Evolutionary conservation across 1,140 invertebrate genomes (phyloP).

Genomic region (Drosophila santomea): DNA sequence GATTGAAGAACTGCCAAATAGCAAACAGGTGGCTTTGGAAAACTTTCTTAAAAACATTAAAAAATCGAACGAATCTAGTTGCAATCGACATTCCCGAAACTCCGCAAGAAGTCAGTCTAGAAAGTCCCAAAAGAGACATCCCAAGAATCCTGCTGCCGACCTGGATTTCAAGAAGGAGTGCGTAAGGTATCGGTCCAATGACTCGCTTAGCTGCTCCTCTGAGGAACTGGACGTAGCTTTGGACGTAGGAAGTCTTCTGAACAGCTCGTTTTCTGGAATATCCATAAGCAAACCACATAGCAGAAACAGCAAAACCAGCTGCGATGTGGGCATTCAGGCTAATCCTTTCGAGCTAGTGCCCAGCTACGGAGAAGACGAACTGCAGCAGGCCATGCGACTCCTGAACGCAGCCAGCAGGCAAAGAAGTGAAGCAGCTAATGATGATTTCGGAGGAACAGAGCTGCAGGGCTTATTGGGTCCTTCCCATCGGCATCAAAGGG

Average conservation of each 20-base stretch:
- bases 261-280: slow-evolving; percentile 85
- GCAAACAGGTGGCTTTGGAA: slow-evolving; percentile 76
- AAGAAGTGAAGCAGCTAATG: slow-evolving; percentile 49
- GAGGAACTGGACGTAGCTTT: slow-evolving; percentile 65
- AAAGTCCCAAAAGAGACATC: slow-evolving; percentile 60
- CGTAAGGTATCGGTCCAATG: slow-evolving; percentile 40
- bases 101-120: slow-evolving; percentile 67
- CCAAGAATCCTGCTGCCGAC: slow-evolving; percentile 23
- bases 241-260: slow-evolving; percentile 63
- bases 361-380: slow-evolving; percentile 73
- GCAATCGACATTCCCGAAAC: slow-evolving; percentile 71
- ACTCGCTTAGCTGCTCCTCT: slow-evolving; percentile 65
- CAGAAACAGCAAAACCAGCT: slow-evolving; percentile 85
- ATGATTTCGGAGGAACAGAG: slow-evolving; percentile 63
- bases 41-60: slow-evolving; percentile 73
- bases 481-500: slow-evolving; percentile 56
- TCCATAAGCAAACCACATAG: slow-evolving; percentile 86
- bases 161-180: slow-evolving; percentile 65
- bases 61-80: slow-evolving; percentile 74
- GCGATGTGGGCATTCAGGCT: slow-evolving; percentile 86
- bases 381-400: slow-evolving; percentile 72
- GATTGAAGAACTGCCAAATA: slow-evolving; percentile 65
- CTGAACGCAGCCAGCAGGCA: slow-evolving; percentile 73
- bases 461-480: slow-evolving; percentile 67
- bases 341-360: slow-evolving; percentile 87